These are phyloP conservation scores for Macrophya alboannulata DNA, from an alignment of 2,888 invertebrate genomes.

Conservation along the genomic window DNA sequence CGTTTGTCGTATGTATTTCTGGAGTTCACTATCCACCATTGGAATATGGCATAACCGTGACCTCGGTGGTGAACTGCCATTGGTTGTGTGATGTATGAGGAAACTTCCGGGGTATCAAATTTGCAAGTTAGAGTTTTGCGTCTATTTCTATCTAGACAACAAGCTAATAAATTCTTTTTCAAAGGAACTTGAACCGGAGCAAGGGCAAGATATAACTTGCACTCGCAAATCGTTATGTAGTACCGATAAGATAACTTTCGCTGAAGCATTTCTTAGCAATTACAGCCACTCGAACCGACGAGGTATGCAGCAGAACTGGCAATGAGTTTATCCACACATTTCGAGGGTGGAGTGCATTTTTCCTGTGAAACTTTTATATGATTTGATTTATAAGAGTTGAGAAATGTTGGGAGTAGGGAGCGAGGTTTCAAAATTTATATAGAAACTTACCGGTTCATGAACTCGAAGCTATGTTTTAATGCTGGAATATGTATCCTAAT, in stretches of 20 bases:
- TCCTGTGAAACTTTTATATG: not conserved
- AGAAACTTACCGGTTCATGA: not conserved
- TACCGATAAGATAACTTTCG: not conserved
- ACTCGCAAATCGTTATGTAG: not conserved
- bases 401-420: not conserved
- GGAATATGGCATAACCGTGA: slow-evolving; percentile 11
- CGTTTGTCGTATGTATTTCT: not conserved
- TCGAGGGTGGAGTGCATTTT: not conserved
- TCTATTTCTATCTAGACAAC: not conserved
- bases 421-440: not conserved
- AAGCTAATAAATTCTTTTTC: slow-evolving; percentile 3
- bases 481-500: not conserved
- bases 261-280: slow-evolving; percentile 7
- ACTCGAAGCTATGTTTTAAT: not conserved
- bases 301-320: not conserved
- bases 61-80: not conserved
- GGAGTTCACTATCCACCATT: not conserved
- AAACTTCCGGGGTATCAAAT: not conserved
- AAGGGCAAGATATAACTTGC: not conserved
- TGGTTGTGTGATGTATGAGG: slow-evolving; percentile 11
- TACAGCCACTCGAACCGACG: slow-evolving; percentile 3
- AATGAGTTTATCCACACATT: not conserved
- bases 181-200: not conserved
- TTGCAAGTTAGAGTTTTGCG: slow-evolving; percentile 1
- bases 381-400: slow-evolving; percentile 4